Base-by-base conservation (phyloP, 2,113 vertebrate genomes). In the Chroicocephalus ridibundus region DNA sequence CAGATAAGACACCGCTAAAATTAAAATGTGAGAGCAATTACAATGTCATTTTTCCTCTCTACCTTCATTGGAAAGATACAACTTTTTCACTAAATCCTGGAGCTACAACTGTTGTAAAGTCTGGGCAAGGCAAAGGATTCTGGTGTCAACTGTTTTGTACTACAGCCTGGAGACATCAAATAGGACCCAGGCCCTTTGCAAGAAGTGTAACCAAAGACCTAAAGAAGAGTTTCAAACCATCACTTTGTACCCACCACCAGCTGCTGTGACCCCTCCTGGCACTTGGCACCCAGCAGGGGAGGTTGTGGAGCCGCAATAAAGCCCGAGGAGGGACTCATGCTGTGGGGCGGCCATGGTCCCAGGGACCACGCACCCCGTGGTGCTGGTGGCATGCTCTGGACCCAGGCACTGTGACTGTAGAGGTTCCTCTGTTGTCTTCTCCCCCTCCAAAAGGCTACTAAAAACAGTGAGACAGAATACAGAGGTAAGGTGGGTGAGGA, bases 141-240 rank as follows among this genome's bases (percentile, higher is more conserved):
- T 60, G 24, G 5, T 32, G 27, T 46, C 44, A 40, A 17, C 24
- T 27, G 29, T 42, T 69, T 6, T 29, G 42, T 24, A 13, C 71
- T 18, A 5, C 24, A 44, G 19, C 64, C 15, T 47, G 40, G 29
- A 65, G 65, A 24, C 18, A 13, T 2, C 44, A 36, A 40, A 47
- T 4, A 47, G 44, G 51, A 34, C 27, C 9, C 16, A 13, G 29
- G 9, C 2, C 6, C 32, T 58, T 21, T 34, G 58, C 22, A 38
- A 55, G 40, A n/a, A 55, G 13, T 2, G 34, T 24, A 10, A 25
- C 46, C 17, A 16, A 68, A 60, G 22, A 27, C 16, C 47, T 27
- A 18, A 9, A 0, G 2, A 31, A 11, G 31, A 47, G 6, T 7
- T 5, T 66, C 34, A 18, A 29, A 17, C 34, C 0, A 0, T 38